Percentiles rank a stretch among this genome's conserved stretches.
These are phyloP conservation scores for Otocyon megalotis DNA, from an alignment of 2,113 vertebrate species.

Conservation along the genomic window DNA sequence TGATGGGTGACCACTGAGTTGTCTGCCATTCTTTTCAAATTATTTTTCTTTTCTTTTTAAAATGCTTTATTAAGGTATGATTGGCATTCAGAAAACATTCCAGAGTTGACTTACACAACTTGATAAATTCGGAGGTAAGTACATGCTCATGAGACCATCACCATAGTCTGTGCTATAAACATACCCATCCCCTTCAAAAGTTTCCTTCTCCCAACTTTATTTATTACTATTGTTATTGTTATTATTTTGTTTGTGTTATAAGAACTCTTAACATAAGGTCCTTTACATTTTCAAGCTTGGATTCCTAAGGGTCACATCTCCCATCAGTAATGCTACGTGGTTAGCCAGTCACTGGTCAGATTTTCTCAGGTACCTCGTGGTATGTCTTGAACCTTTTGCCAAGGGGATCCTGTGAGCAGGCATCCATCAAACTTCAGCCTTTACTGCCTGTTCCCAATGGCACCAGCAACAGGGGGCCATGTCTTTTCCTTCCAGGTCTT, in stretches of 20 bases:
- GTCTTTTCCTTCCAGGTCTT: neutral
- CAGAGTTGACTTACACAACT: neutral
- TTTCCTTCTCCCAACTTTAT: neutral
- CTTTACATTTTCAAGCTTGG: neutral
- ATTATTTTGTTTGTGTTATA: neutral
- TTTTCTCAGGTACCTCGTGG: neutral
- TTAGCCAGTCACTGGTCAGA: neutral
- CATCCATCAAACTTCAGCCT: neutral
- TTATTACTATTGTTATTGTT: neutral
- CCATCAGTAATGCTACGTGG: neutral
- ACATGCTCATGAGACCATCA: neutral
- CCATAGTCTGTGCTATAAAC: neutral
- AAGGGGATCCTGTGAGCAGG: neutral
- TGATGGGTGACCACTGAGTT: neutral
- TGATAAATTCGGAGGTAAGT: neutral
- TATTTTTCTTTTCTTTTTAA: neutral
- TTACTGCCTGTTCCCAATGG: neutral
- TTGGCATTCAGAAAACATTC: neutral
- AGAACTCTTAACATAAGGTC: neutral
- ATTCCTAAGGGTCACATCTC: neutral
- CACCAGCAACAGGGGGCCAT: fast-evolving
- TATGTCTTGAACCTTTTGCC: neutral
- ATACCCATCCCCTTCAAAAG: neutral
- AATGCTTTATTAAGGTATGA: neutral
- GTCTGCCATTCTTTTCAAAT: neutral